Conservation (phyloP, 2,888 invertebrate species). For the Ochropleura plecta region DNA sequence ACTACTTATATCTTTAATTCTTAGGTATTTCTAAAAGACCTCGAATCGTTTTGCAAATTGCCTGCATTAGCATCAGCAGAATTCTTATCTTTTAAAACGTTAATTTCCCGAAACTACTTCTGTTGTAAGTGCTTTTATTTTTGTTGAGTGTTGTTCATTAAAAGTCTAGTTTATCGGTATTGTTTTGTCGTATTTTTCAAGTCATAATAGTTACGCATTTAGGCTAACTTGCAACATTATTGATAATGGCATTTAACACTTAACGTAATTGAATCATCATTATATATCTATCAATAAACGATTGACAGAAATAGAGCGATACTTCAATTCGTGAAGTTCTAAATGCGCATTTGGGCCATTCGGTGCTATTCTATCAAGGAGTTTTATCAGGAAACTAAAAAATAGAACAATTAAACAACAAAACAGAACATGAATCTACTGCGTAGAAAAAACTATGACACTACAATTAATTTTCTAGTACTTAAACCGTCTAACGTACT, state of each 20-base stretch:
- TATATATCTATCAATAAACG: neutral
- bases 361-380: neutral
- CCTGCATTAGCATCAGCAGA: conserved; percentile 46
- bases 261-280: neutral
- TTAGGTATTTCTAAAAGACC: conserved; percentile 19
- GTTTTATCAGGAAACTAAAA: neutral
- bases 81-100: conserved; percentile 30
- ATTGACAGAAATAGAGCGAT: neutral
- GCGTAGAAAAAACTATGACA: conserved; percentile 33
- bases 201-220: neutral
- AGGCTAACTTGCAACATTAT: neutral
- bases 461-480: conserved; percentile 21
- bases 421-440: conserved; percentile 1
- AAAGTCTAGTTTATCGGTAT: neutral
- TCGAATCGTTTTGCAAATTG: conserved; percentile 29
- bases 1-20: conserved; percentile 28
- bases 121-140: conserved; percentile 24
- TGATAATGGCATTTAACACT: neutral
- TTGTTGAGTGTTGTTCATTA: neutral
- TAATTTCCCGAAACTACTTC: conserved; percentile 18
- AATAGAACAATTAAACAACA: conserved; percentile 3
- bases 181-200: neutral
- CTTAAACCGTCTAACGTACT: conserved; percentile 16
- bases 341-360: neutral
- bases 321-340: neutral